A percentile compares a stretch with the other conserved stretches of the same genome.
phyloP scores from a whole-genome alignment of 2,113 vertebrate genomes.

The Forbesichthys agassizii region DNA sequence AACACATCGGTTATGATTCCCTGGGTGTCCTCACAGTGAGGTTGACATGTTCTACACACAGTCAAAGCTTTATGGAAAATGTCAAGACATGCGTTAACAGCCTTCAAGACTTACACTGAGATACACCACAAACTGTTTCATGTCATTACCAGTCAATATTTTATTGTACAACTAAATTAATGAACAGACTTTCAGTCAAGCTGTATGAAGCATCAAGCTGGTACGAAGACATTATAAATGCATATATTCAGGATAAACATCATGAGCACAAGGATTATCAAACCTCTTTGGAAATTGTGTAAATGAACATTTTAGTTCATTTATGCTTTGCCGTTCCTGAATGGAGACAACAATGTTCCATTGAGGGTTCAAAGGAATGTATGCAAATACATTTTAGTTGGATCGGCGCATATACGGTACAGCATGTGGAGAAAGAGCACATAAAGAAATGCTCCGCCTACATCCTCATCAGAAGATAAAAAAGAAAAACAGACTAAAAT shows the following conservation, averaged over 20 bases:
- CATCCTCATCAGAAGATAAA: not conserved
- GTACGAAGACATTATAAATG: constrained; percentile 19
- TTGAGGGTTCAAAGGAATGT: not conserved
- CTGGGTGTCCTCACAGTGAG: constrained; percentile 21
- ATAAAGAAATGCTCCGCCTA: not conserved
- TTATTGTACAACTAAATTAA: not conserved
- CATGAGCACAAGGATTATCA: not conserved
- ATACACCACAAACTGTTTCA: constrained; percentile 2
- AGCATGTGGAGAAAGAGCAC: not conserved
- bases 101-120: constrained; percentile 3
- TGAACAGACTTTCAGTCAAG: not conserved
- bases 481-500: not conserved
- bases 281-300: not conserved
- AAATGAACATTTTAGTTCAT: too few relatives aligned
- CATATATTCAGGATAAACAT: constrained; percentile 8
- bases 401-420: too few relatives aligned
- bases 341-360: too few relatives aligned
- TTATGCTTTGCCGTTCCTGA: too few relatives aligned
- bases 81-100: constrained; percentile 6
- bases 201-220: not conserved
- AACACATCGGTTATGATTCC: constrained; percentile 10
- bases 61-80: constrained; percentile 21
- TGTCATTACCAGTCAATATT: not conserved
- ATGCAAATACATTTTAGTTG: not conserved
- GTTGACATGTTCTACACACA: constrained; percentile 30